These are phyloP conservation scores for Aricia artaxerxes DNA, from an alignment of 2,888 invertebrate genomes.

Conservation along the genomic window DNA sequence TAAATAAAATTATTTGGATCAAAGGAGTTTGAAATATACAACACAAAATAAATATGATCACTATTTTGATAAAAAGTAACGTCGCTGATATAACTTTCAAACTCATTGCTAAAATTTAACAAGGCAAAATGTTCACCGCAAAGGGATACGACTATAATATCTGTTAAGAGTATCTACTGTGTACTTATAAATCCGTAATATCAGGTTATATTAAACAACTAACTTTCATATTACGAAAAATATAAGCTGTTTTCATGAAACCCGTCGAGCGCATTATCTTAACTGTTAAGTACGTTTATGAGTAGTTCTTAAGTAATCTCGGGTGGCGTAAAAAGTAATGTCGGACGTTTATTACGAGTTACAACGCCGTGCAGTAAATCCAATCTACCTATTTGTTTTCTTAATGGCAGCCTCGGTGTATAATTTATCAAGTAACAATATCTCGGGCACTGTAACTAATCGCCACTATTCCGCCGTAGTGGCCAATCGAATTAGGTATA, in stretches of 20 bases:
- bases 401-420: background rate
- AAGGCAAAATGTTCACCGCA: no score
- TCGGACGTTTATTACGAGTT: slow-evolving; percentile 18
- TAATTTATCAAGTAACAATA: slow-evolving; percentile 23
- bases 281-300: slow-evolving; percentile 13
- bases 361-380: slow-evolving; percentile 22
- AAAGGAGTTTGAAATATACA: no score
- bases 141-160: no score
- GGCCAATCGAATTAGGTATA: background rate
- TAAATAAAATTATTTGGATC: no score
- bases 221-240: background rate
- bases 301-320: slow-evolving; percentile 11
- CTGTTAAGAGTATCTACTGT: no score
- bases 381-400: slow-evolving; percentile 12
- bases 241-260: slow-evolving; percentile 9
- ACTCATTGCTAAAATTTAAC: background rate
- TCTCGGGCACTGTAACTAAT: background rate
- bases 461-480: slow-evolving; percentile 4
- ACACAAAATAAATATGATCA: background rate
- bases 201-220: background rate
- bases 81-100: background rate
- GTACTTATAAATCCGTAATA: background rate
- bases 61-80: background rate
- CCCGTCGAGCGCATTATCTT: slow-evolving; percentile 16
- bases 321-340: slow-evolving; percentile 26